Percentiles rank a stretch among this genome's conserved stretches.
phyloP scores from a whole-genome alignment of 1,140 invertebrate species.

The Drosophila subobscura region DNA sequence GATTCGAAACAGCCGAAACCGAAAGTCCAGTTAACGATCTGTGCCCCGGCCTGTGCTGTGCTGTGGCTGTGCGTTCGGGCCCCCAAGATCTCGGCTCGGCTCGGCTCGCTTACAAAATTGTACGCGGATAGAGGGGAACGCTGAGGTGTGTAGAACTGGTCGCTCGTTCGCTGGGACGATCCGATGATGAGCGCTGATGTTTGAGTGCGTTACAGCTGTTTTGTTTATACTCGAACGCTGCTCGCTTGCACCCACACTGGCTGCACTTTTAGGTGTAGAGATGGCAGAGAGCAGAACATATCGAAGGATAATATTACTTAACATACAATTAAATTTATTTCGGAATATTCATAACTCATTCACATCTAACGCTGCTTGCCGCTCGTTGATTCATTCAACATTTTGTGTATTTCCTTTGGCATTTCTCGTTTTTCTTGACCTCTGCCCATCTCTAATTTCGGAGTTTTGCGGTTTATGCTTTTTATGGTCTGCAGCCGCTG shows the following conservation, averaged over 20 bases:
- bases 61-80: not conserved
- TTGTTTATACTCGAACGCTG: constrained; percentile 44
- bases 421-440: constrained; percentile 9
- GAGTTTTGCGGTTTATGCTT: constrained; percentile 62
- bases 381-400: not conserved
- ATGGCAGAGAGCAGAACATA: too few species aligned
- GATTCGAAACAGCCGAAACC: constrained; percentile 52
- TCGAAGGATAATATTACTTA: too few species aligned
- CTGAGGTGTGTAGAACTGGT: constrained; percentile 5
- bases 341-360: too few species aligned
- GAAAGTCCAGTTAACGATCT: constrained; percentile 68
- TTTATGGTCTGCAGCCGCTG: constrained; percentile 60
- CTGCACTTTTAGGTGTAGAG: not conserved
- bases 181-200: constrained; percentile 9
- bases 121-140: not conserved
- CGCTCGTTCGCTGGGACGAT: constrained; percentile 10
- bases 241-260: constrained; percentile 30
- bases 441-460: constrained; percentile 33
- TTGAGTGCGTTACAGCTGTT: constrained; percentile 62
- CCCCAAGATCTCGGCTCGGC: not conserved
- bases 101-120: too few species aligned
- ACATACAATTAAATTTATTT: too few species aligned
- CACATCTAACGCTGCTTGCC: too few species aligned
- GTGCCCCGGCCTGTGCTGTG: constrained; percentile 23
- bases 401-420: not conserved